These are phyloP conservation scores for Vanessa tameamea DNA, from an alignment of 1,140 invertebrate genomes.

Conservation along the genomic window DNA sequence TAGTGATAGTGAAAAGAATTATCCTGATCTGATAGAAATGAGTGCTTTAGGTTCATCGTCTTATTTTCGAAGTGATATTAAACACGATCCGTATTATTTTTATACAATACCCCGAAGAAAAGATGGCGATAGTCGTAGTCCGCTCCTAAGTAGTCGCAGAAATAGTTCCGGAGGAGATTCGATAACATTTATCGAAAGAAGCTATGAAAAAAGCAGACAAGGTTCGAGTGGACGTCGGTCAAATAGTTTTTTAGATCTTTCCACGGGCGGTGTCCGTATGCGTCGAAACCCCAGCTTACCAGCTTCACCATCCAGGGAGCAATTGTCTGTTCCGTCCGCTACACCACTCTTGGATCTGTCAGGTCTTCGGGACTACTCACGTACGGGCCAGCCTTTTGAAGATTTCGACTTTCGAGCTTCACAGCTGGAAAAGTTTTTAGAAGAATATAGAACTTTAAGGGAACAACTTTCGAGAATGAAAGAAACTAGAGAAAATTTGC, in stretches of 20 bases:
- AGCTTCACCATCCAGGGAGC: constrained; percentile 70
- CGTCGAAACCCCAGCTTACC: constrained; percentile 73
- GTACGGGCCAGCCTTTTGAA: constrained; percentile 74
- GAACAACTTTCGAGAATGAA: constrained; percentile 89
- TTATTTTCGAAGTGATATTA: constrained; percentile 65
- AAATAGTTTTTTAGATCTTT: constrained; percentile 82
- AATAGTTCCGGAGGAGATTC: constrained; percentile 77
- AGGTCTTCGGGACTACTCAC: constrained; percentile 73
- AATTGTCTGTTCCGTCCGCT: constrained; percentile 73
- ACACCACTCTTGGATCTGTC: constrained; percentile 81
- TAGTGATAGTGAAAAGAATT: constrained; percentile 83
- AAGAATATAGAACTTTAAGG: constrained; percentile 88
- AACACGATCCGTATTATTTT: constrained; percentile 77
- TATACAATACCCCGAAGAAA: constrained; percentile 83
- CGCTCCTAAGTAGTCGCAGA: constrained; percentile 80
- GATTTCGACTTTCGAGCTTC: constrained; percentile 88
- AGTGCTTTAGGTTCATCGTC: constrained; percentile 79
- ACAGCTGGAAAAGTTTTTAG: constrained; percentile 87
- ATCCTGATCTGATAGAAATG: constrained; percentile 85
- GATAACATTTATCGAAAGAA: constrained; percentile 58
- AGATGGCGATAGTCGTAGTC: constrained; percentile 85
- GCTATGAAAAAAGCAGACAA: constrained; percentile 59
- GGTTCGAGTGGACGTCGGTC: constrained; percentile 67
- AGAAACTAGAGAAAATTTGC: constrained; percentile 86
- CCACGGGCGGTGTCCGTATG: constrained; percentile 63